Base-by-base conservation (phyloP, 2,113 vertebrate species). In the human (Homo sapiens) region DNA sequence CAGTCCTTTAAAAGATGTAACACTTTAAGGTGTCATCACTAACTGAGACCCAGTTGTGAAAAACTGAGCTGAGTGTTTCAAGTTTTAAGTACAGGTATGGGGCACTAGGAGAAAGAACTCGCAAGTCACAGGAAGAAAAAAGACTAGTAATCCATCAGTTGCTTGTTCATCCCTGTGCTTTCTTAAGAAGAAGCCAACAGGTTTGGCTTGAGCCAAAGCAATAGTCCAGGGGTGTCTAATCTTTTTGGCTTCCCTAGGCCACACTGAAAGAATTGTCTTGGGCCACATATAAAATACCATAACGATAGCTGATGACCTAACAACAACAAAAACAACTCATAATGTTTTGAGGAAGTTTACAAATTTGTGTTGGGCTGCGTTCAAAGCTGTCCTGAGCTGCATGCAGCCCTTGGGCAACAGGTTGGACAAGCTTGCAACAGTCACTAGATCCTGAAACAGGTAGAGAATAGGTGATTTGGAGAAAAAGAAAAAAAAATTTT, bases 131-230 rank as follows among this genome's bases (percentile, higher is more conserved):
- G 89, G 76, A n/a, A 87, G 90, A 94, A 16, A 48, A 70, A 22
- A 85, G 45, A 80, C 57, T 5, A 78, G 70, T 72, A 38, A 45
- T 27, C 59, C 35, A 78, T 45, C 57, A 81, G 82, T 1, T 81
- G 50, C 27, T 70, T 27, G 50, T 30, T 81, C 45, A 64, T 72
- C 23, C 50, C 45, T 96, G 85, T 83, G 57, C 76, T 92, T 94
- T 55, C 83, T 93, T 91, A 78, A 30, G 38, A 96, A 70, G 43
- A 94, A 86, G 52, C 35, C 59, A 92, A 27, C 55, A 79, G 76
- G 48, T 94, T 73, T 92, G n/a, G 68, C 43, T 95, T n/a, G 76
- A 95, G 55, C 23, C 79, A 94, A 90, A 95, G 30, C 86, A 89
- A 75, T 14, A 91, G 64, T 61, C 61, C 61, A 64, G 61, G 61